Percentiles rank a stretch among this genome's conserved stretches.
These are phyloP conservation scores for Miltochrista miniata DNA, from an alignment of 2,888 invertebrate genomes.

Conservation along the genomic window DNA sequence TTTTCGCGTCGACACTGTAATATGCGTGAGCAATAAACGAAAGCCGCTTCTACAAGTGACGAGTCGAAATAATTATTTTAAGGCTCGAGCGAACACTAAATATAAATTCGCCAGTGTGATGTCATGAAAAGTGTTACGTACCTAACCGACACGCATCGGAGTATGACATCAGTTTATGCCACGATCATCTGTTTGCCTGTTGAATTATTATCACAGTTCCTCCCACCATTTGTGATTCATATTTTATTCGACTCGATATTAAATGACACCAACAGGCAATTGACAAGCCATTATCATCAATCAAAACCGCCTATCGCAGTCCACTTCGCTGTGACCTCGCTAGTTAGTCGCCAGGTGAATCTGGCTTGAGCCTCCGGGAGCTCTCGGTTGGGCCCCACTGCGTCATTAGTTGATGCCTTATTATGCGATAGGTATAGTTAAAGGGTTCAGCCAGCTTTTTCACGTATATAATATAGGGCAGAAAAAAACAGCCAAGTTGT, in stretches of 20 bases:
- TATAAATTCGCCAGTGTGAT: slow-evolving; percentile 74
- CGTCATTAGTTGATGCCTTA: too few species aligned
- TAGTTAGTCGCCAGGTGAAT: too few species aligned
- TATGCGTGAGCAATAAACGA: slow-evolving; percentile 46
- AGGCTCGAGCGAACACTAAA: slow-evolving; percentile 71
- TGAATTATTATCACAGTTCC: slow-evolving; percentile 63
- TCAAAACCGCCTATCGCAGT: too few species aligned
- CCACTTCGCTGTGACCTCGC: too few species aligned
- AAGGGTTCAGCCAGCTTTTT: too few species aligned
- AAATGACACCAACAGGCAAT: slow-evolving; percentile 29
- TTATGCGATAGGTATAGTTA: too few species aligned
- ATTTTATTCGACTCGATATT: slow-evolving; percentile 33
- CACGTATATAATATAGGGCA: not conserved
- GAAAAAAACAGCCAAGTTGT: not conserved
- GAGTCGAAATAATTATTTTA: slow-evolving; percentile 71
- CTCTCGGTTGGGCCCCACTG: too few species aligned
- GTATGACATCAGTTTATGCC: slow-evolving; percentile 75
- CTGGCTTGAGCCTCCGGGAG: too few species aligned
- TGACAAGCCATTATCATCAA: slow-evolving; percentile 14
- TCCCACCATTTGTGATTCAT: slow-evolving; percentile 51
- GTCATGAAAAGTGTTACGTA: slow-evolving; percentile 78
- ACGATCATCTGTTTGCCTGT: slow-evolving; percentile 61
- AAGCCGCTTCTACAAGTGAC: slow-evolving; percentile 53
- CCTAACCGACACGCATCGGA: slow-evolving; percentile 62
- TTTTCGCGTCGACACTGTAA: slow-evolving; percentile 16